A percentile compares a stretch with the other conserved stretches of the same genome.
phyloP scores from a whole-genome alignment of 2,888 invertebrate species.

The Ephialtes manifestator region DNA sequence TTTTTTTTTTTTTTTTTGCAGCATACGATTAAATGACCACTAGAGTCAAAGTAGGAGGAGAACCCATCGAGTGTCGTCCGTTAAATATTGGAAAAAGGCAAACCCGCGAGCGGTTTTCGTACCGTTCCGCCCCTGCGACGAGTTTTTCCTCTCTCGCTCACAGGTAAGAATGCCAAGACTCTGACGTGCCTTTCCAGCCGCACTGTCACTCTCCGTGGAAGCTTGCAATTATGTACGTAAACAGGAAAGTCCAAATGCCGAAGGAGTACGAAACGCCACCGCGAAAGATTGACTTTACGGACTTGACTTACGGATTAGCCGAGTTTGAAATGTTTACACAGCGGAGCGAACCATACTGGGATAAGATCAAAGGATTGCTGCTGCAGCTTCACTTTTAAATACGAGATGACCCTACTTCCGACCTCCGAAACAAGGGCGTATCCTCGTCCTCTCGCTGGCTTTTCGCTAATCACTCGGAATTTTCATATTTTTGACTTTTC shows the following conservation, averaged over 20 bases:
- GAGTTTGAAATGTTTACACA: conserved; percentile 78
- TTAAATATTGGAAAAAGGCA: neutral
- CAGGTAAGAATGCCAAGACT: neutral
- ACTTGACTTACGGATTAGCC: conserved; percentile 80
- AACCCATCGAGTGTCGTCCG: neutral
- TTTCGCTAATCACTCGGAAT: conserved; percentile 73
- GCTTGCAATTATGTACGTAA: conserved; percentile 76
- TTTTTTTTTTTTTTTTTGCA: neutral
- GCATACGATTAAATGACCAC: too few relatives aligned
- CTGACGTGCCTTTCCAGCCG: neutral
- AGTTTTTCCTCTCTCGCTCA: neutral
- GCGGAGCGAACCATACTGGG: conserved; percentile 61
- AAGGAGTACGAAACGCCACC: conserved; percentile 45
- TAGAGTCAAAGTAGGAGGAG: conserved; percentile 7
- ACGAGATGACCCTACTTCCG: neutral
- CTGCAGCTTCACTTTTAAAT: conserved; percentile 26
- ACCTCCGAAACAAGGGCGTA: conserved; percentile 54
- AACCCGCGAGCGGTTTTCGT: neutral
- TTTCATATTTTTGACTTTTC: conserved; percentile 61
- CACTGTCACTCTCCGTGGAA: conserved; percentile 13
- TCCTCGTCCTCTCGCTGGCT: conserved; percentile 35
- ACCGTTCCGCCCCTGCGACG: neutral
- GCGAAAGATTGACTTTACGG: conserved; percentile 76
- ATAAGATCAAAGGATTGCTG: conserved; percentile 76
- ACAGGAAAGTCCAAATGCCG: conserved; percentile 41